phyloP scores from a whole-genome alignment of 2,888 invertebrate genomes.

The Torymus tubicola region DNA sequence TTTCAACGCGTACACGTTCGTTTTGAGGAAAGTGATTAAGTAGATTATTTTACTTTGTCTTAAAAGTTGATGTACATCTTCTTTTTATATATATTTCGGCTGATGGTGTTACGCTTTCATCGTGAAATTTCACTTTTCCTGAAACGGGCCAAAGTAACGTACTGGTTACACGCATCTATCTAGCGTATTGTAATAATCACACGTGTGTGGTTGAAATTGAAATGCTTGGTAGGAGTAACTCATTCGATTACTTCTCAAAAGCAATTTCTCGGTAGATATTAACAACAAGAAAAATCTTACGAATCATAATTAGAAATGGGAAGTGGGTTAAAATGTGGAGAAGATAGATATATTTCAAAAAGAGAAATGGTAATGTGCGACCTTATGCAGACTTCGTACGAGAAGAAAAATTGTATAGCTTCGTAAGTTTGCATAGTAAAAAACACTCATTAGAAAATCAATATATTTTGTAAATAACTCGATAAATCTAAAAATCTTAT shows the following conservation, averaged over 20 bases:
- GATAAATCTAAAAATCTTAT: background rate
- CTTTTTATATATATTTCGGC: background rate
- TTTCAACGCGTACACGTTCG: slow-evolving; percentile 38
- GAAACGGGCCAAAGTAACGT: slow-evolving; percentile 15
- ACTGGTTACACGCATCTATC: slow-evolving; percentile 2
- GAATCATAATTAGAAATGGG: background rate
- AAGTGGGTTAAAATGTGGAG: slow-evolving; percentile 1
- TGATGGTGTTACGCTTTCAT: background rate
- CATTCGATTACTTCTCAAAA: slow-evolving; percentile 18
- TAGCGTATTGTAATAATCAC: background rate
- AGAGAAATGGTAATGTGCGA: slow-evolving; percentile 9
- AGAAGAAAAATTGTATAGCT: background rate
- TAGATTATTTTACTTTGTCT: too few species aligned
- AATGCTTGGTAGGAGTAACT: slow-evolving; percentile 18
- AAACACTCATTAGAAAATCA: background rate
- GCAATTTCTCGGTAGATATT: background rate
- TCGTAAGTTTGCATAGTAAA: background rate
- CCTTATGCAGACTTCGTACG: slow-evolving; percentile 13
- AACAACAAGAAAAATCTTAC: slow-evolving; percentile 19
- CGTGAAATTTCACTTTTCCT: slow-evolving; percentile 19
- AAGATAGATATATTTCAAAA: background rate
- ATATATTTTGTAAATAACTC: slow-evolving; percentile 13
- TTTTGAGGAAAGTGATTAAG: slow-evolving; percentile 5
- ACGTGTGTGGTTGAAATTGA: background rate
- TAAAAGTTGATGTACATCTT: background rate